Conservation (phyloP, 2,888 invertebrate genomes). For the Helobdella robusta region DNA sequence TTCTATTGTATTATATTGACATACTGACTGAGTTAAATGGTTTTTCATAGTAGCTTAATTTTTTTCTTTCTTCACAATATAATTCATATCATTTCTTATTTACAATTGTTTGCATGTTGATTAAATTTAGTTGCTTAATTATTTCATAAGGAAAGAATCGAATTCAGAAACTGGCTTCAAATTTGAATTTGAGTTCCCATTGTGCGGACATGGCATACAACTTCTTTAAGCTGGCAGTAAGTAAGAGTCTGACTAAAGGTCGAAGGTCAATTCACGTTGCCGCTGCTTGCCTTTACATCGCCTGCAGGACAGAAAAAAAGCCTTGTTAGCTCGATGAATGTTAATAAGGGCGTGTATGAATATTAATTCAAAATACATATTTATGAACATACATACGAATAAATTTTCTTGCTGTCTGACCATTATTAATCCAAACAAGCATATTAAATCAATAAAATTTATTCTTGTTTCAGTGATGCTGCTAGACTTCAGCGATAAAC, state of each 20-base stretch:
- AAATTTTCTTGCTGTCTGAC: background rate
- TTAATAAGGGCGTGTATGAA: too few species aligned
- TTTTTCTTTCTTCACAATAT: background rate
- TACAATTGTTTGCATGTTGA: background rate
- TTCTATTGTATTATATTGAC: too few species aligned
- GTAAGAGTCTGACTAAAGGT: slow-evolving; percentile 64
- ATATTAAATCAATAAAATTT: background rate
- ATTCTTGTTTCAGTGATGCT: slow-evolving; percentile 62
- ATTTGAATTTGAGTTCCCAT: slow-evolving; percentile 75
- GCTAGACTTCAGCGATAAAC: slow-evolving; percentile 93
- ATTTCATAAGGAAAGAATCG: slow-evolving; percentile 58
- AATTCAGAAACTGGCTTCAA: slow-evolving; percentile 74
- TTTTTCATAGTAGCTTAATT: too few species aligned
- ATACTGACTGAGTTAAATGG: too few species aligned
- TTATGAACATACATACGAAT: too few species aligned
- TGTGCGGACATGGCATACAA: slow-evolving; percentile 76
- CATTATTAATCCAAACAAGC: background rate
- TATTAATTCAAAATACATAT: too few species aligned
- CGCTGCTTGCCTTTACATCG: slow-evolving; percentile 93
- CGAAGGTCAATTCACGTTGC: slow-evolving; percentile 79
- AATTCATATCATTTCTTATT: background rate
- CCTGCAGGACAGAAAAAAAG: slow-evolving; percentile 81
- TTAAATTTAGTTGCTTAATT: background rate
- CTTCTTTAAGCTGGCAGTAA: slow-evolving; percentile 51
- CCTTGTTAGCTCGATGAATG: slow-evolving; percentile 9